Evolutionary conservation across 2,888 invertebrate species (phyloP).

Genomic region (Bellardia bayeri): DNA sequence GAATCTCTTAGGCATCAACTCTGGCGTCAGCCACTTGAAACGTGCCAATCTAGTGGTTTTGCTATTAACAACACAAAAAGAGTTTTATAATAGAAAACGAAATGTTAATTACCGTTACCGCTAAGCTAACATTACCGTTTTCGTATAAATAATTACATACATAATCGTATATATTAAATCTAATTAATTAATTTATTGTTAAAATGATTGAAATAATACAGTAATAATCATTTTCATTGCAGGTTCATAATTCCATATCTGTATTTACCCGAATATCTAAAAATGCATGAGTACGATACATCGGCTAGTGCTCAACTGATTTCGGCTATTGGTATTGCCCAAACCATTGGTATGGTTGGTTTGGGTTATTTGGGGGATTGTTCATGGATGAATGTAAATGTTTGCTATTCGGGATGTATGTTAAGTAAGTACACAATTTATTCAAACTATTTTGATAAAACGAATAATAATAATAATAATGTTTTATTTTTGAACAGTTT

Average conservation of each 20-base stretch:
- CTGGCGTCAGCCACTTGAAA: no score
- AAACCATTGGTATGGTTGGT: constrained; percentile 94
- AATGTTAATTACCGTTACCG: no score
- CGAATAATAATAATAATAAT: background rate
- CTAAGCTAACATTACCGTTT: no score
- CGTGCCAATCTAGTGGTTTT: no score
- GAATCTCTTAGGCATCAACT: no score
- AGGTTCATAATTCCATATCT: constrained; percentile 98
- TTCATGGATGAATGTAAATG: constrained; percentile 91
- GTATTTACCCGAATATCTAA: constrained; percentile 94
- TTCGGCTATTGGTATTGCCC: constrained; percentile 94
- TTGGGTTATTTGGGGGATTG: constrained; percentile 96
- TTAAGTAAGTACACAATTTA: constrained; percentile 82
- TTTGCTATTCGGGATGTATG: constrained; percentile 92
- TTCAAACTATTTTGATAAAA: background rate
- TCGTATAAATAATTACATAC: no score
- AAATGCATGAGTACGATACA: constrained; percentile 88
- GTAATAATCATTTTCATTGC: background rate
- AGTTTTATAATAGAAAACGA: no score
- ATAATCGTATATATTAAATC: no score
- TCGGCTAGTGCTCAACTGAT: constrained; percentile 91
- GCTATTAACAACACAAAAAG: no score
- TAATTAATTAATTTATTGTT: no score
- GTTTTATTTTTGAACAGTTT: constrained; percentile 77
- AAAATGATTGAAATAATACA: background rate